Evolutionary conservation across 2,113 vertebrate species (phyloP).

Genomic region (Sebastes fasciatus): DNA sequence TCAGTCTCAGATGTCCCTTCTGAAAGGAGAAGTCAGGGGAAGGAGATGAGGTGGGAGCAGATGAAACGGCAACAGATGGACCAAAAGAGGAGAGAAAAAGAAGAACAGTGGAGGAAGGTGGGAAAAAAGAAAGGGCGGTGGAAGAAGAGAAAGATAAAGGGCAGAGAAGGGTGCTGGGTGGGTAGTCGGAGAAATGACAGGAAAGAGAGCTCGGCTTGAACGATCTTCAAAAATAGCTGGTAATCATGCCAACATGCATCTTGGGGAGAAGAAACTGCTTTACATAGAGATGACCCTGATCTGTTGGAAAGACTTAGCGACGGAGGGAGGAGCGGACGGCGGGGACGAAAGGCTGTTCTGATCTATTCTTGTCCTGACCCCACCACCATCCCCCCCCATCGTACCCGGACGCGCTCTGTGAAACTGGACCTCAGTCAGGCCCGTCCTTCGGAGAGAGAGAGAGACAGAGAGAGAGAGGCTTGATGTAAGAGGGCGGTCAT

Average conservation of each 20-base stretch:
- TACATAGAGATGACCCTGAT: slow-evolving; percentile 43
- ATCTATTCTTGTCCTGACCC: slow-evolving; percentile 64
- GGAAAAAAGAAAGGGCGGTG: not conserved
- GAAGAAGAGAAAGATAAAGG: slow-evolving; percentile 17
- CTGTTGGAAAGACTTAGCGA: slow-evolving; percentile 32
- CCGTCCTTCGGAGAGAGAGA: not conserved
- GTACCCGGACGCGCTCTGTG: not conserved
- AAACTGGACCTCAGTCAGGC: slow-evolving; percentile 55
- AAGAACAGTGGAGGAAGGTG: slow-evolving; percentile 21
- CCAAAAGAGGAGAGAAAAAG: slow-evolving; percentile 9
- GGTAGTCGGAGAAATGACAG: slow-evolving; percentile 6
- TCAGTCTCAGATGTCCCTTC: slow-evolving; percentile 30
- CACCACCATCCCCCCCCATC: slow-evolving; percentile 35
- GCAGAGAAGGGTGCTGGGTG: slow-evolving; percentile 3
- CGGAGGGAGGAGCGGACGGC: slow-evolving; percentile 23
- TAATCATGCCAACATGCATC: slow-evolving; percentile 11
- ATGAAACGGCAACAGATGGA: slow-evolving; percentile 26
- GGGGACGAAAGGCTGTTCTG: slow-evolving; percentile 20
- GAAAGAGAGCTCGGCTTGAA: not conserved
- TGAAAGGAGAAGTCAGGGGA: not conserved
- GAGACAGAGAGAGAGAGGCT: not conserved
- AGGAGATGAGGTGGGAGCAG: slow-evolving; percentile 4
- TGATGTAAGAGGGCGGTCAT: not conserved
- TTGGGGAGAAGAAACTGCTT: slow-evolving; percentile 22
- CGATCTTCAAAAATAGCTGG: slow-evolving; percentile 10